Evolutionary conservation across 2,888 invertebrate genomes (phyloP), one percentile per base, ranked within the genome.

Genomic region (Minunthozetes semirufus): DNA sequence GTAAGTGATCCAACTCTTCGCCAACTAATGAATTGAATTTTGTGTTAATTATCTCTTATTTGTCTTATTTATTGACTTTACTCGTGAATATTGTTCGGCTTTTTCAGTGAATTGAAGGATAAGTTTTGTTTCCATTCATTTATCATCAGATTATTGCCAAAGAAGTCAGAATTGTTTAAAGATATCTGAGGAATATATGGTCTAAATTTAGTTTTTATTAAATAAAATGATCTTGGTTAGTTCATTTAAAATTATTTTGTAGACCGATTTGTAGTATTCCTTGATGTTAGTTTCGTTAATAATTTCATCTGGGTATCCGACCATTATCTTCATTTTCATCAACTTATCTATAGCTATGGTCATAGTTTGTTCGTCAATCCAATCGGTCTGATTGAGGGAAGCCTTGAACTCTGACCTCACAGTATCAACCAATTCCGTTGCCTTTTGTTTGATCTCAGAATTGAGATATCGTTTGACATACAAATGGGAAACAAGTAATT

Each of bases 281-380:
- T 27, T 22, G 8, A 78, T 76, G 0, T 63, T 25, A 0, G 74
- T 72, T 46, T 77, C 76, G 53, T 78, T 76, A 5, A 78, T 71
- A 1, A 79, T 71, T 48, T 78, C 78, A 38, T 76, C 72, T 8
- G 79, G 79, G 53, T 78, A 79, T 22, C 78, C 79, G 4, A 79
- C 78, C 29, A 78, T 78, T 1, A 78, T 71, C 50, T 73, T 76
- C 25, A 78, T 78, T 6, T 76, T 68, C 5, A 77, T 61, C 38
- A 72, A 72, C 13, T 72, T 72, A 5, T 29, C 27, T 22, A 72
- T 13, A 50, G 53, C 72, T 19, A 2, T 46, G 11, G 3, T 27
- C 81, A 81, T 88, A 0, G 96, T 96, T 78, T 86, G 84, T 0
- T 88, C 88, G 81, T 96, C 95, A 95, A 97, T 96, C 96, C 96